These are phyloP conservation scores for Pristionchus mayeri DNA, from an alignment of 2,888 invertebrate species.

Conservation along the genomic window DNA sequence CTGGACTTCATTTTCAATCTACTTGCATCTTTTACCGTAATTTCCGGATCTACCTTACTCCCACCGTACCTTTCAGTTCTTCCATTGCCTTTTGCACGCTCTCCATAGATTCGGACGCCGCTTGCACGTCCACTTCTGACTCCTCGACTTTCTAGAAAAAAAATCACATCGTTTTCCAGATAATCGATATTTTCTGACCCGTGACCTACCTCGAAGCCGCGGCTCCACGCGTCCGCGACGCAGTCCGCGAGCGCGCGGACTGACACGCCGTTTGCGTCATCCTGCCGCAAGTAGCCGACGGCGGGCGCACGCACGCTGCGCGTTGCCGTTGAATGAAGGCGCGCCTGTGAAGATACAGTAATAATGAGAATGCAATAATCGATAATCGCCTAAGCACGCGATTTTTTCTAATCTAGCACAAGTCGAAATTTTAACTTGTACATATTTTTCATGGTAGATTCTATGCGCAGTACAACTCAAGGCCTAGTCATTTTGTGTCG, in stretches of 20 bases:
- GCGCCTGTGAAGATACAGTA: slow-evolving; percentile 81
- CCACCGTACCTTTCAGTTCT: slow-evolving; percentile 49
- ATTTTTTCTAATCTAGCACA: not conserved
- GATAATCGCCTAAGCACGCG: not conserved
- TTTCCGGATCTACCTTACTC: no score
- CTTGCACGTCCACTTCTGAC: slow-evolving; percentile 6
- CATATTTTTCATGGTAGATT: not conserved
- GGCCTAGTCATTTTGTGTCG: not conserved
- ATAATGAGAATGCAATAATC: not conserved
- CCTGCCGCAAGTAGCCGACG: slow-evolving; percentile 87
- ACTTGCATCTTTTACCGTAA: no score
- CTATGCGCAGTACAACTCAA: not conserved
- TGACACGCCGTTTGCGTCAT: slow-evolving; percentile 80
- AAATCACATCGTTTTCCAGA: not conserved
- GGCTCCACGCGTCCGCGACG: slow-evolving; percentile 86
- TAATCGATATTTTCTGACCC: not conserved
- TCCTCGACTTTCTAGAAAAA: slow-evolving; percentile 75
- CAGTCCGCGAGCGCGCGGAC: slow-evolving; percentile 83
- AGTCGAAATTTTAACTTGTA: no score
- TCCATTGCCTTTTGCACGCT: slow-evolving; percentile 33
- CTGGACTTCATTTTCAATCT: no score
- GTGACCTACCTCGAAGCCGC: slow-evolving; percentile 84
- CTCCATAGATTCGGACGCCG: not conserved
- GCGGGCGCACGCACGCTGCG: slow-evolving; percentile 85
- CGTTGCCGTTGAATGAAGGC: slow-evolving; percentile 89